Percentiles rank a stretch among this genome's conserved stretches.
phyloP scores from a whole-genome alignment of 2,113 vertebrate species.

The Spheniscus mendiculus region DNA sequence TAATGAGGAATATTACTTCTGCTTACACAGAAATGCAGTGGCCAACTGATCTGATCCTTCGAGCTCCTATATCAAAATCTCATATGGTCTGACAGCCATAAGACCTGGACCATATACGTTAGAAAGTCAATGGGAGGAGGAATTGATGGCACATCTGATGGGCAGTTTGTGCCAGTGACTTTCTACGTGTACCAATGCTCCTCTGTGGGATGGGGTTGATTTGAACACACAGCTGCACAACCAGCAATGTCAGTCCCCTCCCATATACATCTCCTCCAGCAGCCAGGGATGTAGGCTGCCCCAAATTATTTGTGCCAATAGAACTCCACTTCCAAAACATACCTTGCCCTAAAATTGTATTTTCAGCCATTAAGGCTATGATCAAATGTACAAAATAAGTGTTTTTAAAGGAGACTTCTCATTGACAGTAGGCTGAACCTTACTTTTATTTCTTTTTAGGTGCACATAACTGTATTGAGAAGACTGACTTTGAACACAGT shows the following conservation, averaged over 20 bases:
- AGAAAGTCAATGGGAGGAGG: not conserved
- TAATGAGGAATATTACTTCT: not conserved
- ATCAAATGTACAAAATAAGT: not conserved
- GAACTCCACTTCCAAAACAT: not conserved
- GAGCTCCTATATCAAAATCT: not conserved
- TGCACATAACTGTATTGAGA: not conserved
- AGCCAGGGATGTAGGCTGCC: not conserved
- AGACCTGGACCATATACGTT: too few relatives aligned
- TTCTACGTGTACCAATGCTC: rapidly evolving
- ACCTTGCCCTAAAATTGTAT: not conserved
- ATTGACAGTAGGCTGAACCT: not conserved
- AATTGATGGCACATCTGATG: not conserved
- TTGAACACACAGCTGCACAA: not conserved
- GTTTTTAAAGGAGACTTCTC: not conserved
- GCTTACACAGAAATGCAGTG: not conserved
- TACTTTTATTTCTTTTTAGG: not conserved
- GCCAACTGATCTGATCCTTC: not conserved
- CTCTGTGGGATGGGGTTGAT: not conserved
- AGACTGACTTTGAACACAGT: not conserved
- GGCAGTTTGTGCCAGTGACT: not conserved
- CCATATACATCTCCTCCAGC: not conserved
- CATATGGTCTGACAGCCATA: not conserved
- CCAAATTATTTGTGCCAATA: not conserved
- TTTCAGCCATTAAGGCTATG: not conserved
- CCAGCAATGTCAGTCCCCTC: not conserved